phyloP scores from a whole-genome alignment of 2,113 vertebrate species.

The Bubo bubo region DNA sequence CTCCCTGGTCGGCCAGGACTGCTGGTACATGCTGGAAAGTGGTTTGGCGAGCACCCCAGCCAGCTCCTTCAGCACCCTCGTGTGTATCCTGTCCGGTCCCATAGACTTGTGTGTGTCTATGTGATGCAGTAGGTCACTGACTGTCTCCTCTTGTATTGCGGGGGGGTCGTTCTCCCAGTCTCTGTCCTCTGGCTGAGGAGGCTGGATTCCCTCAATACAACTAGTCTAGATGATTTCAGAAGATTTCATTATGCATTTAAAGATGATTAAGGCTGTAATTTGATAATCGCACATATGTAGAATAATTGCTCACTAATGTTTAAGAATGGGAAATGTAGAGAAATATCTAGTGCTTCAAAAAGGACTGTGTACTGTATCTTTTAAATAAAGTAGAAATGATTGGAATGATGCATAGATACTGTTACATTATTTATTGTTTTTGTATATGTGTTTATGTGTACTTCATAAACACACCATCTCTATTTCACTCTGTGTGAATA shows the following conservation, averaged over 20 bases:
- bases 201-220: too few species aligned
- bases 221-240: background rate
- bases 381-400: background rate
- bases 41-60: too few species aligned
- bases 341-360: background rate
- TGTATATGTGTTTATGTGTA: background rate
- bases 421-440: background rate
- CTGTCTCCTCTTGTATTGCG: too few species aligned
- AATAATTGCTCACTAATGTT: background rate
- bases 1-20: too few species aligned
- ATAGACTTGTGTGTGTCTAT: too few species aligned
- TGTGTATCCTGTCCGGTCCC: too few species aligned
- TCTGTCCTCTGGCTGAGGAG: too few species aligned
- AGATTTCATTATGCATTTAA: background rate
- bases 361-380: background rate
- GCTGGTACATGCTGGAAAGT: too few species aligned
- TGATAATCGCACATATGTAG: background rate
- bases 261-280: background rate
- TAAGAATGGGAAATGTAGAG: background rate
- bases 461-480: background rate
- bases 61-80: too few species aligned
- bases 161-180: too few species aligned
- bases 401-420: background rate
- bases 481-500: background rate
- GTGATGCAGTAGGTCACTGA: too few species aligned